These are phyloP conservation scores for Aleiodes sp. DNA, from an alignment of 1,140 invertebrate species.

Conservation along the genomic window DNA sequence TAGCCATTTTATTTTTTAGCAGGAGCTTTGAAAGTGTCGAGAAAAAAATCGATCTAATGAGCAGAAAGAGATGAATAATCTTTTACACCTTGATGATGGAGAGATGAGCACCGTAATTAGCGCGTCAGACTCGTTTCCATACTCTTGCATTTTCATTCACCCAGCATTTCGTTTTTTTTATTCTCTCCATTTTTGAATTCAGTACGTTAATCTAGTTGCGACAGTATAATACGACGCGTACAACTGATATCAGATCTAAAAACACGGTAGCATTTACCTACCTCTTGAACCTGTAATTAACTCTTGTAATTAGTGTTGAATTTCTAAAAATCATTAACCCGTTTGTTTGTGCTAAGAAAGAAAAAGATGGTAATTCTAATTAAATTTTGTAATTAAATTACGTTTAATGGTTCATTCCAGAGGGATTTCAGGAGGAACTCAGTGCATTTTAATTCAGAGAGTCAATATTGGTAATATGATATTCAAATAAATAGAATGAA, in stretches of 20 bases:
- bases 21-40: not conserved
- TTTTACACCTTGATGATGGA: not conserved
- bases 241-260: not conserved
- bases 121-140: not conserved
- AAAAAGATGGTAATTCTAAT: not conserved
- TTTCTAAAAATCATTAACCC: not conserved
- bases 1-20: not conserved
- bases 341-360: too few relatives aligned
- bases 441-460: too few relatives aligned
- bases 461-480: too few relatives aligned
- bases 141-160: not conserved
- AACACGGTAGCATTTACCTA: not conserved
- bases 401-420: not conserved
- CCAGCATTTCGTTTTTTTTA: not conserved
- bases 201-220: not conserved
- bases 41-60: not conserved
- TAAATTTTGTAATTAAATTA: not conserved
- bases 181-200: constrained; percentile 2
- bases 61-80: not conserved
- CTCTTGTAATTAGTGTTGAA: not conserved
- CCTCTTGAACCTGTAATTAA: not conserved
- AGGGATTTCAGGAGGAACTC: not conserved
- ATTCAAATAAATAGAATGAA: too few relatives aligned
- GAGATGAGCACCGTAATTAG: not conserved
- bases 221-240: not conserved